Evolutionary conservation across 2,797 vertebrate species (phyloP), one percentile per base, ranked within the genome.

Genomic region (Champsocephalus gunnari): DNA sequence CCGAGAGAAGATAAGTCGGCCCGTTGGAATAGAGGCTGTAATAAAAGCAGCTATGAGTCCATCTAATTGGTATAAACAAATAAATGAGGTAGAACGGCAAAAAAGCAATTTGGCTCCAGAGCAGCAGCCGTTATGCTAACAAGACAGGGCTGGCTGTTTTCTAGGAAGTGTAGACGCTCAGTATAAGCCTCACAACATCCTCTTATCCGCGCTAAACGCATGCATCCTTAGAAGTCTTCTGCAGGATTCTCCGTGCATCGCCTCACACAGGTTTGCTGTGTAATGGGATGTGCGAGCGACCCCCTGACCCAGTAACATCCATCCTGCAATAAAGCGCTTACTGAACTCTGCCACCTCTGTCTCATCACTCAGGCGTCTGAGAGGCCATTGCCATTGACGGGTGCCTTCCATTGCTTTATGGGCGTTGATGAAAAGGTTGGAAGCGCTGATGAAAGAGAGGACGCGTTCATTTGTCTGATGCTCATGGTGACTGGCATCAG

Each of bases 371-470:
- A 93, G 83, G 71, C 86, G 74, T 84, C 83, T 59, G 80, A 81
- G 91, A 85, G 85, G 88, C 83, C 87, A 92, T 93, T 88, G 88
- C 80, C 85, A 51, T 80, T 79, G 91, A 93, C 92, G 81, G 92
- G 81, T 87, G 88, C 84, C 87, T 79, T 86, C 83, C 75, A 77
- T 74, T 51, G 84, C 87, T 92, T 89, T 88, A 91, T 88, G 89
- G 85, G 80, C 86, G 79, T 84, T 92, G 92, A 94, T 92, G 89
- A 91, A 94, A 91, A 93, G 91, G 88, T 91, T 90, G 84, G 85
- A 89, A 80, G 82, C 61, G 66, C 85, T 93, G 93, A 93, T 94
- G 91, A 88, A 89, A 90, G 89, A 88, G 87, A 75, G 79, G 81
- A 79, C 54, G 73, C 47, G 47, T 90, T 89, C 90, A 91, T 94